phyloP scores from a whole-genome alignment of 35 echinoderm and acorn worm genomes.

The Ptychodera flava region DNA sequence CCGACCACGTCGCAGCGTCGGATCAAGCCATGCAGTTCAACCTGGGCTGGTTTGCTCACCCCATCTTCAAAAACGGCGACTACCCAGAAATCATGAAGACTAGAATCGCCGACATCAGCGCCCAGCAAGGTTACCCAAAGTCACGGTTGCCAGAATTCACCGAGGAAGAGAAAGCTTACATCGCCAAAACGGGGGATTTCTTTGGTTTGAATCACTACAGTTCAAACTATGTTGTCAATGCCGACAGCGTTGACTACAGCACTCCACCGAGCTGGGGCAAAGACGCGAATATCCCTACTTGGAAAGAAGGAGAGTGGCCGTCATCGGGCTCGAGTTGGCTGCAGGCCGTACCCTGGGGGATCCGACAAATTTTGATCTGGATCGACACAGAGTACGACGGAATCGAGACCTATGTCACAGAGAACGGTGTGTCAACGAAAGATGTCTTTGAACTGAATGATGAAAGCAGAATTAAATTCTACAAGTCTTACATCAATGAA shows the following conservation, averaged over 20 bases:
- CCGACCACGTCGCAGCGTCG: conserved; percentile 46
- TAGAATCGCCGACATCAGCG: conserved; percentile 55
- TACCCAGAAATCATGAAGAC: conserved; percentile 83
- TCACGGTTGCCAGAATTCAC: conserved; percentile 88
- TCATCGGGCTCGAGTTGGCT: conserved; percentile 70
- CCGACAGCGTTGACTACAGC: not conserved
- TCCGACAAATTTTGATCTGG: conserved; percentile 79
- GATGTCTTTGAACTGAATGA: conserved; percentile 52
- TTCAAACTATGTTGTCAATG: not conserved
- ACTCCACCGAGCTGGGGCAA: conserved; percentile 24
- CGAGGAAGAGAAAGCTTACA: conserved; percentile 43
- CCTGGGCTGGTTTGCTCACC: conserved; percentile 79
- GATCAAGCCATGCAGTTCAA: conserved; percentile 52
- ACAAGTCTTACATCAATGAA: conserved; percentile 73
- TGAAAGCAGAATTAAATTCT: conserved; percentile 39
- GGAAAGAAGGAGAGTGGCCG: conserved; percentile 73
- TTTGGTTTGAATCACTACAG: conserved; percentile 30
- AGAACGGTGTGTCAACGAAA: conserved; percentile 75
- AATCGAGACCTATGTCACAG: conserved; percentile 81
- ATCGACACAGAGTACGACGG: conserved; percentile 63
- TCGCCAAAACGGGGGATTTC: conserved; percentile 57
- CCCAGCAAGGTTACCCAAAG: conserved; percentile 27
- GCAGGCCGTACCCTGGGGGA: conserved; percentile 82
- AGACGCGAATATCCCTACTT: conserved; percentile 52
- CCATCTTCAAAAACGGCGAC: conserved; percentile 73